phyloP scores from a whole-genome alignment of 1,140 invertebrate species.

The Drosophila sproati region DNA sequence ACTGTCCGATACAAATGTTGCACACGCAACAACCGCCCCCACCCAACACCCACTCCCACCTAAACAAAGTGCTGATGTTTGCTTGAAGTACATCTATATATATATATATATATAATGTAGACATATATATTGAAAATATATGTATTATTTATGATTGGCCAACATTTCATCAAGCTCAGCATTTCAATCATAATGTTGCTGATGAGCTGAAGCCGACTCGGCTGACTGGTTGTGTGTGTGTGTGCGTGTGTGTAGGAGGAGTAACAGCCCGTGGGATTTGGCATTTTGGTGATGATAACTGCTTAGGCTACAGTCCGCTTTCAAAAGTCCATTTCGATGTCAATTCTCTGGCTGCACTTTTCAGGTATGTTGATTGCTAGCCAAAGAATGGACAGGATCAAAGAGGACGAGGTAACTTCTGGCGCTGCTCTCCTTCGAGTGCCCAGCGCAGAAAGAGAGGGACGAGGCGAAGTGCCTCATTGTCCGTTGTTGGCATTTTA shows the following conservation, averaged over 20 bases:
- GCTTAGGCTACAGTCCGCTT: not conserved
- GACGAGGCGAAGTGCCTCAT: not conserved
- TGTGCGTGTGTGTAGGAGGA: not conserved
- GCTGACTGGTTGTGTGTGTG: too few relatives aligned
- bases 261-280: not conserved
- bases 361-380: conserved; percentile 51
- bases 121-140: not conserved
- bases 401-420: not conserved
- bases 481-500: conserved; percentile 17
- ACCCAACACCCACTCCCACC: not conserved
- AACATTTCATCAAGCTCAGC: conserved; percentile 51
- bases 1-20: conserved; percentile 80
- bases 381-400: not conserved
- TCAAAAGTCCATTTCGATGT: not conserved
- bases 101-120: conserved; percentile 20
- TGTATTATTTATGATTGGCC: not conserved
- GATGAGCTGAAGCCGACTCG: not conserved
- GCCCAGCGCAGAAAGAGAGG: too few relatives aligned
- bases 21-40: conserved; percentile 6
- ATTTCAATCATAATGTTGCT: conserved; percentile 64
- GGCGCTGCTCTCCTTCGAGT: not conserved
- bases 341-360: not conserved
- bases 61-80: not conserved
- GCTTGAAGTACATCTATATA: not conserved
- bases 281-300: not conserved